Conservation (phyloP, 2,888 invertebrate genomes). For the Proisotoma minuta region DNA sequence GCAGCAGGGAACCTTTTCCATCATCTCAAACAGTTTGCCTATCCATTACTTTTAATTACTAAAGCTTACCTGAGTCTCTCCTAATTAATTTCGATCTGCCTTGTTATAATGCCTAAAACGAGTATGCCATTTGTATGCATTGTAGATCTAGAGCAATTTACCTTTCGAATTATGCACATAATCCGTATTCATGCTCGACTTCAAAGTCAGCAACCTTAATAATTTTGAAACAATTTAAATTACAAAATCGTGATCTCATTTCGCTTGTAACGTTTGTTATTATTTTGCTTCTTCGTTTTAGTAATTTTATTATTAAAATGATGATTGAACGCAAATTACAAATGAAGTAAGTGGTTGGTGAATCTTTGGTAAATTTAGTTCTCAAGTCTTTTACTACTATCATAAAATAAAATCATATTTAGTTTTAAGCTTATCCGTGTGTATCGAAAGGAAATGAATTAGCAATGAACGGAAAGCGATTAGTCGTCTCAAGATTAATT, state of each 20-base stretch:
- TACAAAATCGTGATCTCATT: background rate
- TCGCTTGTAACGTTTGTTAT: too few relatives aligned
- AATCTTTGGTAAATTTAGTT: too few relatives aligned
- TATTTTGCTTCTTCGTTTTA: too few relatives aligned
- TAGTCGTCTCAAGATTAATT: too few relatives aligned
- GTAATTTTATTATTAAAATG: too few relatives aligned
- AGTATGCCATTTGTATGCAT: background rate
- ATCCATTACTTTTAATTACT: slow-evolving; percentile 16
- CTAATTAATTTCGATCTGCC: slow-evolving; percentile 8
- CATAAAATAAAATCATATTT: too few relatives aligned
- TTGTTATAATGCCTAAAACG: background rate
- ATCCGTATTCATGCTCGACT: slow-evolving; percentile 1
- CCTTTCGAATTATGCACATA: background rate
- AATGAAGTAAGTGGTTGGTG: too few relatives aligned
- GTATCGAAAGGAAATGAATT: too few relatives aligned
- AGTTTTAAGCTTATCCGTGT: too few relatives aligned
- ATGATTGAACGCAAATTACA: too few relatives aligned
- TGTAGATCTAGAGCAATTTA: slow-evolving; percentile 3
- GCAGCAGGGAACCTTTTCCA: slow-evolving; percentile 24
- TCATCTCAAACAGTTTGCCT: slow-evolving; percentile 19
- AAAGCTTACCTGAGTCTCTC: slow-evolving; percentile 1
- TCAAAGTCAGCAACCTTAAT: background rate
- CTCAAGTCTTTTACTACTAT: too few relatives aligned
- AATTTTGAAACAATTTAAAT: background rate
- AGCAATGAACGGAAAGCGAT: too few relatives aligned